phyloP scores from a whole-genome alignment of 2,113 vertebrate genomes.

The Anas platyrhynchos region DNA sequence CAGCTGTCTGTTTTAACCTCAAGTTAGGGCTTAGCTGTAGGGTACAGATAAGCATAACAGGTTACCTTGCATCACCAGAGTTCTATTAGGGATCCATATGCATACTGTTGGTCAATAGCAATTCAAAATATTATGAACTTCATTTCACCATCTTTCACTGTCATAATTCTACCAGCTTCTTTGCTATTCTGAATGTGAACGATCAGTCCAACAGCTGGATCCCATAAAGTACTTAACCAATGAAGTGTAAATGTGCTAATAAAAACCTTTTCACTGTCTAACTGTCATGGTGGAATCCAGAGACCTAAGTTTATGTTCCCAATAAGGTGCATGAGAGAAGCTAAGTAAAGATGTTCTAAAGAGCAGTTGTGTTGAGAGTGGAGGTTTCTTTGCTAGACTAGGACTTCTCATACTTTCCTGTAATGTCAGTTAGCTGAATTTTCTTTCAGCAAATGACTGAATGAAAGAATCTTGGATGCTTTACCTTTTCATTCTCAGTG shows the following conservation, averaged over 20 bases:
- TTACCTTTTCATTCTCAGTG: background rate
- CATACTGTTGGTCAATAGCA: background rate
- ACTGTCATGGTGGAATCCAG: background rate
- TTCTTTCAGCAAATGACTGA: background rate
- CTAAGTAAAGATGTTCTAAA: background rate
- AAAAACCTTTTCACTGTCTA: background rate
- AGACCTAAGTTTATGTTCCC: background rate
- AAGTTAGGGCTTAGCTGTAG: background rate
- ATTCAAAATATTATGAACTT: background rate
- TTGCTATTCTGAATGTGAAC: background rate
- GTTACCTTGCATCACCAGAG: fast-evolving
- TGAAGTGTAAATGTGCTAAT: background rate
- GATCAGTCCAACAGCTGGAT: background rate
- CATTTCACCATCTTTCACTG: background rate
- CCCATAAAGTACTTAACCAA: background rate
- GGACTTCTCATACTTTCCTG: background rate
- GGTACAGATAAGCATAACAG: background rate
- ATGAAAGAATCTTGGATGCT: background rate
- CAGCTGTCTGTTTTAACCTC: background rate
- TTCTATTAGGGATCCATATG: background rate
- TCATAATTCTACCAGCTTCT: background rate
- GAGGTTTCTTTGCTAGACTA: background rate
- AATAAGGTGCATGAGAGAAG: background rate
- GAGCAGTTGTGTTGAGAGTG: background rate
- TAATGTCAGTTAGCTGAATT: background rate